Evolutionary conservation across 2,888 invertebrate genomes (phyloP).

Genomic region (Sarcophaga rosellei): DNA sequence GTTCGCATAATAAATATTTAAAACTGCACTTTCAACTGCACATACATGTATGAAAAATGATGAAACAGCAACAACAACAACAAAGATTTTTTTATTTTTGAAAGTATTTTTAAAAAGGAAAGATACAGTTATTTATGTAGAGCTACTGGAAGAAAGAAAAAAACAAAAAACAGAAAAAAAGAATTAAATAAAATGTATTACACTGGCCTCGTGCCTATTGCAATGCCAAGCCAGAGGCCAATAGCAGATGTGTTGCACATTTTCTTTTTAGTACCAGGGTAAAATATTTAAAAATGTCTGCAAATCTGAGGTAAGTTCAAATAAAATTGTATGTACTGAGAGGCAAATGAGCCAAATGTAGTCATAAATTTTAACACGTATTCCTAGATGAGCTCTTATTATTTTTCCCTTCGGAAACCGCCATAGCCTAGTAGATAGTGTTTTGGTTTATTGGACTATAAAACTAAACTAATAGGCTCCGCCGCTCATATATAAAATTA

Average conservation of each 20-base stretch:
- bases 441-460: too few relatives aligned
- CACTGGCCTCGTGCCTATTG: constrained; percentile 8
- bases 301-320: too few relatives aligned
- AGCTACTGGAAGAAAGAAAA: background rate
- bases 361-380: too few relatives aligned
- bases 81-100: background rate
- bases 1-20: background rate
- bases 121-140: background rate
- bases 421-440: too few relatives aligned
- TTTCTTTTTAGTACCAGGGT: background rate
- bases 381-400: too few relatives aligned
- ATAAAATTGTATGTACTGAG: too few relatives aligned
- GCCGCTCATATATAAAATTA: too few relatives aligned
- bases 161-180: constrained; percentile 1
- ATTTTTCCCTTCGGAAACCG: too few relatives aligned
- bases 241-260: background rate
- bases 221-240: background rate
- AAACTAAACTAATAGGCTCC: too few relatives aligned
- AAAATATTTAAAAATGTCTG: background rate
- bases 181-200: constrained; percentile 37
- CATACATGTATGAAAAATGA: constrained; percentile 7
- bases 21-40: constrained; percentile 42
- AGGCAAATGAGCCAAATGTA: too few relatives aligned
- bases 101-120: constrained; percentile 46
- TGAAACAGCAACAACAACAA: background rate